Conservation (phyloP, 2,113 vertebrate genomes). For the human region DNA sequence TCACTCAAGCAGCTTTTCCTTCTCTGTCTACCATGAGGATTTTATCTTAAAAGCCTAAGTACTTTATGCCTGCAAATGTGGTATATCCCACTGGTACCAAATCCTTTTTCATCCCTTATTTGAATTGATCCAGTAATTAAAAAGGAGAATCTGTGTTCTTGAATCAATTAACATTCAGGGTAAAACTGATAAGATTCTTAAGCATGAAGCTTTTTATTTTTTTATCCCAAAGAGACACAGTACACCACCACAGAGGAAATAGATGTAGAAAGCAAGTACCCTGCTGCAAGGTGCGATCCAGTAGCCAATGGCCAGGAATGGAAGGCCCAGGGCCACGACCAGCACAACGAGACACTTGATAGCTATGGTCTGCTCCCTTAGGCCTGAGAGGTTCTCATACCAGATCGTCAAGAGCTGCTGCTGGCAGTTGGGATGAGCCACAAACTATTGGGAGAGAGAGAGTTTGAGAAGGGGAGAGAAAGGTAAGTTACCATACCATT, state of each 20-base stretch:
- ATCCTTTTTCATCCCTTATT: neutral
- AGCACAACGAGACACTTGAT: conserved; percentile 94
- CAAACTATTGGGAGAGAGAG: conserved; percentile 85
- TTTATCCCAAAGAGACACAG: neutral
- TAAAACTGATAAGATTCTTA: neutral
- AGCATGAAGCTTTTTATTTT: neutral
- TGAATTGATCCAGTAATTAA: neutral
- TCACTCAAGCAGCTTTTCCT: neutral
- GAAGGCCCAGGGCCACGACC: conserved; percentile 91
- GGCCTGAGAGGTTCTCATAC: conserved; percentile 93
- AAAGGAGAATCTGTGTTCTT: neutral
- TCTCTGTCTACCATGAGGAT: neutral
- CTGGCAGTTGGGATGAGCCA: conserved; percentile 95
- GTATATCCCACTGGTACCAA: neutral
- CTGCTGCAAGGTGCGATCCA: conserved; percentile 94
- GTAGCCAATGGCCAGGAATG: conserved; percentile 91
- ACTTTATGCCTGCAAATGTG: neutral
- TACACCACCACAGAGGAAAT: conserved; percentile 3
- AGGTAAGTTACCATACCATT: neutral
- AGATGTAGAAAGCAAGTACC: conserved; percentile 81
- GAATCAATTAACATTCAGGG: neutral
- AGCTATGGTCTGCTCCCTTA: conserved; percentile 90
- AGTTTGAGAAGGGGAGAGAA: conserved; percentile 51
- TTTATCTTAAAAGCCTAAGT: neutral
- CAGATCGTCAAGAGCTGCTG: conserved; percentile 94